Base-by-base conservation (phyloP, 2,113 vertebrate genomes). In the Mohoua ochrocephala region DNA sequence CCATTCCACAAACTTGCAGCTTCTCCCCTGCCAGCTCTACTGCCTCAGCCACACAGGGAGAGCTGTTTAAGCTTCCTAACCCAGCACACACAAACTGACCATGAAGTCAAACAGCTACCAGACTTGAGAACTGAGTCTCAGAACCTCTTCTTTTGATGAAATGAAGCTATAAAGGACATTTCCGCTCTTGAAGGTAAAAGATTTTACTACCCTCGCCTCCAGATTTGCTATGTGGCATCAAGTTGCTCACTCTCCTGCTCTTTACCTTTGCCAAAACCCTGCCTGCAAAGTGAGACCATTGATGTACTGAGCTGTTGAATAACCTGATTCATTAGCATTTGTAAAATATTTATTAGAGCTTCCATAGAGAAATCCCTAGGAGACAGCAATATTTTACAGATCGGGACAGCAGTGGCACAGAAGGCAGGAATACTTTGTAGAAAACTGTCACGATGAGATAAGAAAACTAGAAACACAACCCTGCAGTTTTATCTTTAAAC, bases 301-400 rank as follows among this genome's bases (percentile, higher is more conserved):
- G 49, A 76, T 3, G 11, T 33, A 53, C 35, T 69, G 28, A 78
- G 41, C 47, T 70, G 42, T 37, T 59, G 57, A 53, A 53, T 73
- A 88, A 81, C 26, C 12, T 41, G 47, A 82, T 76, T 91, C 54
- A 89, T 79, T 89, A 89, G 61, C 64, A 71, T 45, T 75, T 78
- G 59, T 88, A 57, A 93, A 93, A 94, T 89, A 92, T 68, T 91
- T 91, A 91, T 94, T 87, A 87, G 41, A 71, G 15, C 17, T 91
- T 78, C 77, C 44, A 71, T 3, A 53, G 21, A 57, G 28, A 82
- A 89, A 75, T 75, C 45, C 60, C n/a, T 23, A 50, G 61, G 31
- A 42, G 14, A 76, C 14, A 45, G 44, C 17, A 89, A 44, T 73
- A 61, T 76, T 94, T 91, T 89, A n/a, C 13, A 91, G 65, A 65